Conservation (phyloP, 1,140 invertebrate genomes). For the Zaprionus inermis region DNA sequence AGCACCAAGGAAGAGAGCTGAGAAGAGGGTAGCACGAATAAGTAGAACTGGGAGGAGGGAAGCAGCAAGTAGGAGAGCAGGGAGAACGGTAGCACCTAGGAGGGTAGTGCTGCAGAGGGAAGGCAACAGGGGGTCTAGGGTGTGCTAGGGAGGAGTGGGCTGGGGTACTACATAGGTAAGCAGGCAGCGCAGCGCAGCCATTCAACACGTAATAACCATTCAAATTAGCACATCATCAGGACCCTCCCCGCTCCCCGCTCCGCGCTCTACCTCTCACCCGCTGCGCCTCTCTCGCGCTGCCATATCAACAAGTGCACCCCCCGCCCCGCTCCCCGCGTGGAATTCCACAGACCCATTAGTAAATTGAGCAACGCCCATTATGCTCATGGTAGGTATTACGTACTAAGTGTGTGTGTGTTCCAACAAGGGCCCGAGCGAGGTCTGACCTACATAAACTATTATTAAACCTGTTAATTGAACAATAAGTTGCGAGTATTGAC, state of each 20-base stretch:
- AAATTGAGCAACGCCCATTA: slow-evolving; percentile 60
- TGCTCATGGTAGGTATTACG: slow-evolving; percentile 5
- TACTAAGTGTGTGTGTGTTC: slow-evolving; percentile 1
- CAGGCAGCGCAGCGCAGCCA: slow-evolving; percentile 19
- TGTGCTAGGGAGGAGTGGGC: neutral
- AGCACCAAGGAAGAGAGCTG: too few relatives aligned
- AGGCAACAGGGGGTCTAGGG: too few relatives aligned
- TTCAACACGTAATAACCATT: slow-evolving; percentile 47
- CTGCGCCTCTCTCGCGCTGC: slow-evolving; percentile 38
- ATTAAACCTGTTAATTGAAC: slow-evolving; percentile 64
- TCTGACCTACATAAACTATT: slow-evolving; percentile 63
- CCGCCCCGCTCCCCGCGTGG: neutral
- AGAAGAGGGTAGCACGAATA: too few relatives aligned
- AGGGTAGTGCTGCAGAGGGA: neutral
- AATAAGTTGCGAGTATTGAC: slow-evolving; percentile 20
- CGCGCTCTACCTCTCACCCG: neutral
- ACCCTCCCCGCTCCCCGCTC: neutral
- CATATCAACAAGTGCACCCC: slow-evolving; percentile 72
- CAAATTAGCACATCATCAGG: slow-evolving; percentile 50
- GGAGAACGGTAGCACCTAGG: too few relatives aligned
- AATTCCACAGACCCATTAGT: slow-evolving; percentile 52
- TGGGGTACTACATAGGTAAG: neutral
- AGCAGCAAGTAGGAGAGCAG: neutral
- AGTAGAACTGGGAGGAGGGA: too few relatives aligned
- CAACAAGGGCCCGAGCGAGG: too few relatives aligned